phyloP scores from a whole-genome alignment of 2,797 vertebrate genomes.

The Catharus ustulatus region DNA sequence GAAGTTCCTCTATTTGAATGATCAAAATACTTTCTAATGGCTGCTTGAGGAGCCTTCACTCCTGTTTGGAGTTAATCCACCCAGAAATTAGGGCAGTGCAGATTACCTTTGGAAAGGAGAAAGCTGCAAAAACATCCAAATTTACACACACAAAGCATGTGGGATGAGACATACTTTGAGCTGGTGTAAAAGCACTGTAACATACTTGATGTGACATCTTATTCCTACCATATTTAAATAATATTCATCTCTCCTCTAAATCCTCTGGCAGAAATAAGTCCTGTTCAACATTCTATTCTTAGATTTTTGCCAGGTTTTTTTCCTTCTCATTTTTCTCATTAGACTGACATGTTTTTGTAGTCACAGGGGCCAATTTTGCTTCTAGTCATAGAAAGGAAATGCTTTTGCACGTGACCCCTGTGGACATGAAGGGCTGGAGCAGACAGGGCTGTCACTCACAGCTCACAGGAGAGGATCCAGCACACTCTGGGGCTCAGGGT shows the following conservation, averaged over 20 bases:
- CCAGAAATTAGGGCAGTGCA: constrained; percentile 1
- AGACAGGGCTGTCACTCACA: not conserved
- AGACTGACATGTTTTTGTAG: not conserved
- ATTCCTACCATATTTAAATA: not conserved
- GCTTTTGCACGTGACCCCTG: not conserved
- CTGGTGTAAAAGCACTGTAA: not conserved
- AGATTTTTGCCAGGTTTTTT: not conserved
- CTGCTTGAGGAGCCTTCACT: constrained; percentile 21
- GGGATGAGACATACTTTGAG: not conserved
- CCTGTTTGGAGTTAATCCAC: constrained; percentile 15
- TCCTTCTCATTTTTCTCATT: not conserved
- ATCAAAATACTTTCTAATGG: constrained; percentile 29
- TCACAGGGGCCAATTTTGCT: not conserved
- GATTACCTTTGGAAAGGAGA: constrained; percentile 17
- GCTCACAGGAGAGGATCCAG: not conserved
- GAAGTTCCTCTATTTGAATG: constrained; percentile 14
- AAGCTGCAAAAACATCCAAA: not conserved
- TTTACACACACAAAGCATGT: not conserved
- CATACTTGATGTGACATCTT: not conserved
- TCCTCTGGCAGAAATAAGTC: not conserved
- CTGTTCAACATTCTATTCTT: not conserved
- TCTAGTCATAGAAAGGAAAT: not conserved
- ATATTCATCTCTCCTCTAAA: not conserved
- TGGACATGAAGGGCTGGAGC: not conserved
- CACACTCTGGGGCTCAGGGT: not conserved